Conservation (phyloP, 92 coral and sea anemone genomes). For the Isaurus tuberculatus region DNA sequence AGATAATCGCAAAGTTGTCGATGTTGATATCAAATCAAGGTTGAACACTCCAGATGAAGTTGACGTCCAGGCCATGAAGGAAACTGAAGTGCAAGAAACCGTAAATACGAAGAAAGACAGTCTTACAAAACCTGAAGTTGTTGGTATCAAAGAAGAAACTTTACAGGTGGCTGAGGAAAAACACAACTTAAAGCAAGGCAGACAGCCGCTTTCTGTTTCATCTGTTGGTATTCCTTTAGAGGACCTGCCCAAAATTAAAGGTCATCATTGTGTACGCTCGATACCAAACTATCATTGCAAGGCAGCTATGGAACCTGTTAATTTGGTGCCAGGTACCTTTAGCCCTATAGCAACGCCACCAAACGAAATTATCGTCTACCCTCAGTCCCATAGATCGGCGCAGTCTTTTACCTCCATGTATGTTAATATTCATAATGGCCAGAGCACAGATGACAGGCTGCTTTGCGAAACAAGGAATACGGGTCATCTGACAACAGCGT, state of each 20-base stretch:
- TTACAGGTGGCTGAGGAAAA: conserved; percentile 55
- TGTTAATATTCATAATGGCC: conserved; percentile 63
- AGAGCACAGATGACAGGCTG: conserved; percentile 30
- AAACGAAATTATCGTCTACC: conserved; percentile 21
- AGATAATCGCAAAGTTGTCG: conserved; percentile 67
- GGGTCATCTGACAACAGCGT: conserved; percentile 48
- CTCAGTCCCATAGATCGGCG: conserved; percentile 37
- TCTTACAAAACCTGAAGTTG: conserved; percentile 13
- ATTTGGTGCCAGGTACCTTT: conserved; percentile 71
- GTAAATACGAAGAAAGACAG: not conserved
- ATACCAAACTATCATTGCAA: conserved; percentile 82
- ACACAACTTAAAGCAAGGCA: conserved; percentile 42
- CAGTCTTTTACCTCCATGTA: conserved; percentile 48
- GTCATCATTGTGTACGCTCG: conserved; percentile 85
- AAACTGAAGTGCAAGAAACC: conserved; percentile 37
- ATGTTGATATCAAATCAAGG: conserved; percentile 79
- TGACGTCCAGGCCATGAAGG: conserved; percentile 13
- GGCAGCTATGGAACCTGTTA: conserved; percentile 90
- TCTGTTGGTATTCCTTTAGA: conserved; percentile 78
- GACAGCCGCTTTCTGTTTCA: conserved; percentile 60
- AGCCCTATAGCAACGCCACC: conserved; percentile 69
- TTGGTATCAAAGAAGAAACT: not conserved
- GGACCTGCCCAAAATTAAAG: conserved; percentile 46
- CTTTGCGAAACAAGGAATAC: conserved; percentile 8
- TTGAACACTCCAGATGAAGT: conserved; percentile 83